Evolutionary conservation across 2,888 invertebrate species (phyloP), one percentile per base, ranked within the genome.

Genomic region (Tupiocoris notatus): DNA sequence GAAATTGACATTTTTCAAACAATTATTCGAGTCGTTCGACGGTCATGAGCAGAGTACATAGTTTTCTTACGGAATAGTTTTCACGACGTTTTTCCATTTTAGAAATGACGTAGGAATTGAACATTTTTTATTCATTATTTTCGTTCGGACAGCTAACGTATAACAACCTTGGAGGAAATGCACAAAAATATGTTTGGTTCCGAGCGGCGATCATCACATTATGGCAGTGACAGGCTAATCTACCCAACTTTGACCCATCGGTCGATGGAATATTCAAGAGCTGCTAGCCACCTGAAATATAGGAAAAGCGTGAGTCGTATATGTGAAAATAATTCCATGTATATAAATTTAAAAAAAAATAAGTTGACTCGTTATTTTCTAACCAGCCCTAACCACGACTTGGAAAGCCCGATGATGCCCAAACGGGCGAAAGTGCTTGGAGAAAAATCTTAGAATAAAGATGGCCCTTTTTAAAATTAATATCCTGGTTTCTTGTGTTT

Each of bases 221-320:
- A 62, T 79, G 79, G 79, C 79, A 79, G 79, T 79, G 79, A 61
- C 62, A 39, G 56, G 59, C 21, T 54, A 12, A 39, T 57, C 80
- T 79, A 80, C 62, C 79, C 80, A 58, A 82, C 80, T 78, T 81
- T 81, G 25, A 82, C 80, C 82, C 96, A 96, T 81, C 95, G 89
- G 85, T 96, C 95, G 86, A 96, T 96, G 77, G 96, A 95, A 84
- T 95, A 96, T 84, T 96, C 96, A 83, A 96, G 85, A 78, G 95
- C 95, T 79, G 95, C 94, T 84, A 96, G 89, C 96, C 96, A 96
- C 82, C 96, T 96, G 86, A 20, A 88, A 81, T 78, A 24, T 61
- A 39, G 18, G 20, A n/a, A 65, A 65, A 16, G 16, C n/a, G n/a
- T n/a, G n/a, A n/a, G n/a, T n/a, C n/a, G n/a, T n/a, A n/a, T n/a